Evolutionary conservation across 2,888 invertebrate genomes (phyloP).

Genomic region (Amaurobius ferox): DNA sequence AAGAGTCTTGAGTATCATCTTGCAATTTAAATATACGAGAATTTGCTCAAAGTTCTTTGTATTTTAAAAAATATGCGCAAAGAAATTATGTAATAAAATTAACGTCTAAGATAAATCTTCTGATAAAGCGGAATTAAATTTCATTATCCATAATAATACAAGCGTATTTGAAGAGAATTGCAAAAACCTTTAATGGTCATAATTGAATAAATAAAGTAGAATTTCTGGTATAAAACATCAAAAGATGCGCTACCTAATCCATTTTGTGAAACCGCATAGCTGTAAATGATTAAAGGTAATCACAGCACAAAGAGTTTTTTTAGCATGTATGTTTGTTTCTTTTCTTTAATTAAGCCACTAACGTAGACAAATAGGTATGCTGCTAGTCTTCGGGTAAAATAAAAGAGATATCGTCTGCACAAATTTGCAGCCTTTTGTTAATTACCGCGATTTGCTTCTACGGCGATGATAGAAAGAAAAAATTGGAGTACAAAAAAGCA

Average conservation of each 20-base stretch:
- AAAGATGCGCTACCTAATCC: conserved; percentile 49
- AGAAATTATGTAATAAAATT: background rate
- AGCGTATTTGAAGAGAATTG: background rate
- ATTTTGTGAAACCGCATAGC: conserved; percentile 29
- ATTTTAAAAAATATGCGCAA: background rate
- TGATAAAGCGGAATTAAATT: background rate
- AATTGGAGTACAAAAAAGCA: conserved; percentile 3
- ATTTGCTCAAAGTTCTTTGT: background rate
- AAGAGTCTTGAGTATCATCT: too few relatives aligned
- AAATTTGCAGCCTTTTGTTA: conserved; percentile 53
- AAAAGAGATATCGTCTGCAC: conserved; percentile 22
- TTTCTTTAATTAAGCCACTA: conserved; percentile 56
- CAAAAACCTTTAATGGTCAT: conserved; percentile 34
- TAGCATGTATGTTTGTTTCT: conserved; percentile 6
- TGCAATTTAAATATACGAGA: too few relatives aligned
- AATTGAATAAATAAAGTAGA: conserved; percentile 48
- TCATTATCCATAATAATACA: background rate
- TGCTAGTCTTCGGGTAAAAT: conserved; percentile 33
- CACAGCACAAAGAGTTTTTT: conserved; percentile 35
- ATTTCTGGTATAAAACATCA: conserved; percentile 36
- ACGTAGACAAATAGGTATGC: conserved; percentile 55
- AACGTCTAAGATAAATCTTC: background rate
- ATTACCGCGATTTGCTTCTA: conserved; percentile 40
- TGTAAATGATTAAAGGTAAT: conserved; percentile 55
- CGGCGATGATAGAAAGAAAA: background rate